Evolutionary conservation across 1,140 invertebrate genomes (phyloP).

Genomic region (Drosophila eugracilis): DNA sequence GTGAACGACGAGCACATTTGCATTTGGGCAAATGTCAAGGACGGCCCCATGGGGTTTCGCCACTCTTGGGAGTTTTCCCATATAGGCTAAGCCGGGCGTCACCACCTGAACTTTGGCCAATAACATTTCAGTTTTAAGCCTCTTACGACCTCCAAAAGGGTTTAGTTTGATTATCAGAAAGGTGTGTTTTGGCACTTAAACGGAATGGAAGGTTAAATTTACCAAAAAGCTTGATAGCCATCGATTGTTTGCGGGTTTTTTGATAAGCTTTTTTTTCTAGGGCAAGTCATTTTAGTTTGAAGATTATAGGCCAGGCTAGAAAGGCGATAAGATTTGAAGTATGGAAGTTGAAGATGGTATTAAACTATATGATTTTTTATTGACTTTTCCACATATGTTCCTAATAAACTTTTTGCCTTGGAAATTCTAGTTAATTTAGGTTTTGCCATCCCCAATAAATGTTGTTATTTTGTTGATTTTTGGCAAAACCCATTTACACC

Average conservation of each 20-base stretch:
- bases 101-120: conserved; percentile 58
- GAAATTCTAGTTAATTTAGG: not conserved
- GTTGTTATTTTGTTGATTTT: not conserved
- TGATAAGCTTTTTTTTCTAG: conserved; percentile 12
- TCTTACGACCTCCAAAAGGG: conserved; percentile 21
- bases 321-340: conserved; percentile 15
- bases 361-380: not conserved
- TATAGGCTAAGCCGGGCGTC: too few species aligned
- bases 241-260: conserved; percentile 7
- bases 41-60: conserved; percentile 23
- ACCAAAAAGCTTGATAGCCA: conserved; percentile 17
- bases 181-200: conserved; percentile 34
- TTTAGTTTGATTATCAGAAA: conserved; percentile 44
- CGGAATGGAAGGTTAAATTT: conserved; percentile 15
- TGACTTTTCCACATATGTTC: not conserved
- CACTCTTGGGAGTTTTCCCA: too few species aligned
- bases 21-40: conserved; percentile 49
- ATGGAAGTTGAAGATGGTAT: too few species aligned
- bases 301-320: not conserved
- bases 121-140: conserved; percentile 69
- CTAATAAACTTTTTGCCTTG: not conserved
- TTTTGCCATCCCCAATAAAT: not conserved
- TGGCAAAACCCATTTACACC: not conserved
- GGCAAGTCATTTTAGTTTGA: not conserved
- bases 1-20: conserved; percentile 7